phyloP scores from a whole-genome alignment of 2,113 vertebrate species.

The Pandion haliaetus region DNA sequence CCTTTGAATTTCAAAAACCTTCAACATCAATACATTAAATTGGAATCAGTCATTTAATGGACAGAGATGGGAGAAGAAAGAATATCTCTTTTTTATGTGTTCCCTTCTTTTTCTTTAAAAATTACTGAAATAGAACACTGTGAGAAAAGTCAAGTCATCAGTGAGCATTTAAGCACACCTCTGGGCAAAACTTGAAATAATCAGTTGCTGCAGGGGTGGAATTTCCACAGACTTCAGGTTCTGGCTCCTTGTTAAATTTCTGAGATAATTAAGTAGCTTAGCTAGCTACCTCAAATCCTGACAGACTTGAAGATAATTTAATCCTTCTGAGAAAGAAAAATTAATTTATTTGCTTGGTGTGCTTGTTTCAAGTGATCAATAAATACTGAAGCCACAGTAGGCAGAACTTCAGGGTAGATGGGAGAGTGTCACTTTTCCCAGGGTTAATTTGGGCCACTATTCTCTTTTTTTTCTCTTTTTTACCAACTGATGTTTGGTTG shows the following conservation, averaged over 20 bases:
- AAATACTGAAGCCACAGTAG: background rate
- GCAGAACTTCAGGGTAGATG: background rate
- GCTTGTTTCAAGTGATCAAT: background rate
- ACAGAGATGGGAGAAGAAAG: background rate
- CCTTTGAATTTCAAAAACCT: slow-evolving; percentile 65
- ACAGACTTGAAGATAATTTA: background rate
- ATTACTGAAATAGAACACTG: background rate
- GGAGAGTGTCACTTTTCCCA: background rate
- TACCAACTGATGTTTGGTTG: background rate
- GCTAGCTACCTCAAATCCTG: background rate
- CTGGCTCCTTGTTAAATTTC: background rate
- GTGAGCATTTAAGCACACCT: background rate
- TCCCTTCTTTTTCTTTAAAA: background rate
- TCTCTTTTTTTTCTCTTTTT: background rate
- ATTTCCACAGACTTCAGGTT: background rate
- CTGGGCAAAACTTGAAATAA: background rate
- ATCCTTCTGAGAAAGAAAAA: background rate
- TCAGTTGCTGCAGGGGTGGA: background rate
- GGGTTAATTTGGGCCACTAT: background rate
- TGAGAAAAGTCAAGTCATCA: background rate
- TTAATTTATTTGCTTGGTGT: background rate
- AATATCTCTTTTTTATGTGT: background rate
- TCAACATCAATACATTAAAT: slow-evolving; percentile 45
- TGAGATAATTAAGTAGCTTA: background rate
- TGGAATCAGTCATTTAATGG: slow-evolving; percentile 49